A percentile compares a stretch with the other conserved stretches of the same genome.
phyloP scores from a whole-genome alignment of 1,140 invertebrate genomes.

The Geopemphigus sp. region DNA sequence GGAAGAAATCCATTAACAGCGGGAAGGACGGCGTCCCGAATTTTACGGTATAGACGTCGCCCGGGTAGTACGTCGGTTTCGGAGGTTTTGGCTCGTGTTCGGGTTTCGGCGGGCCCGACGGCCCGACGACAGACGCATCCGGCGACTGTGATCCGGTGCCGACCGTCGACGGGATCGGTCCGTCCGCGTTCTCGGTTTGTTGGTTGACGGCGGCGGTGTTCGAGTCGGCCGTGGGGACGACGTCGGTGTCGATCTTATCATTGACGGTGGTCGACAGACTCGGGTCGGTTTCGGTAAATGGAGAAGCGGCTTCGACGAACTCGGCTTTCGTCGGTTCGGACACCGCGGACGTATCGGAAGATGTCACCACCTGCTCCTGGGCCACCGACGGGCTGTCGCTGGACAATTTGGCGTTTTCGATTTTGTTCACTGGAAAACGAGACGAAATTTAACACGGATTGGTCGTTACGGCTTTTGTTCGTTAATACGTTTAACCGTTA shows the following conservation, averaged over 20 bases:
- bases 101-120: not conserved
- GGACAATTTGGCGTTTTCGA: too few relatives aligned
- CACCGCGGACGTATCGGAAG: too few relatives aligned
- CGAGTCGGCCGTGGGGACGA: not conserved
- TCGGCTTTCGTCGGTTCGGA: too few relatives aligned
- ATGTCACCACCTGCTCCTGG: too few relatives aligned
- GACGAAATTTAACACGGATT: too few relatives aligned
- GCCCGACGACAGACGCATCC: not conserved
- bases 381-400: too few relatives aligned
- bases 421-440: too few relatives aligned
- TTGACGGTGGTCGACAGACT: not conserved
- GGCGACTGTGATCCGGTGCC: not conserved
- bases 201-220: not conserved
- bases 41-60: not conserved
- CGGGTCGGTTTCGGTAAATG: not conserved
- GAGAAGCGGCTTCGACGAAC: too few relatives aligned
- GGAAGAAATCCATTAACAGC: slow-evolving; percentile 4
- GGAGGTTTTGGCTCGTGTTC: too few relatives aligned
- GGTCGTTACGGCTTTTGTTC: too few relatives aligned
- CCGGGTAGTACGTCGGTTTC: not conserved
- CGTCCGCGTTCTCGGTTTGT: too few relatives aligned
- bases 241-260: not conserved
- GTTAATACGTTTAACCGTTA: too few relatives aligned
- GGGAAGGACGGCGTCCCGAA: not conserved
- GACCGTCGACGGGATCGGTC: not conserved